Evolutionary conservation across 2,888 invertebrate genomes (phyloP).

Genomic region (Fabriciana adippe): DNA sequence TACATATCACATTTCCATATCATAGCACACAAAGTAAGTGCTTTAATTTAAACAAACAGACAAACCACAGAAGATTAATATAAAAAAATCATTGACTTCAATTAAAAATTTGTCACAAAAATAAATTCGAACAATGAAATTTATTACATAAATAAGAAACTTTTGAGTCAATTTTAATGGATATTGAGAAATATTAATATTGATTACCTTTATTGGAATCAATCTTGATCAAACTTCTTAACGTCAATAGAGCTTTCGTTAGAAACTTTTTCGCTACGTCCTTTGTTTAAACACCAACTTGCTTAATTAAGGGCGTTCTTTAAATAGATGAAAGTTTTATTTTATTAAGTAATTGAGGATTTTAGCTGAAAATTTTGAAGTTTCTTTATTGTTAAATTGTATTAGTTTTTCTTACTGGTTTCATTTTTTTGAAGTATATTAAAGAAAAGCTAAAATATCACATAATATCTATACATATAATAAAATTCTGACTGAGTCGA

Average conservation of each 20-base stretch:
- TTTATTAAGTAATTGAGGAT: constrained; percentile 41
- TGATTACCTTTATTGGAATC: constrained; percentile 42
- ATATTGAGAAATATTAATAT: constrained; percentile 34
- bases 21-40: too few species aligned
- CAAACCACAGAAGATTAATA: too few species aligned
- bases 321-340: constrained; percentile 44
- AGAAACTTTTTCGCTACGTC: constrained; percentile 46
- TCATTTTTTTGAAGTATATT: background rate
- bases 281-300: constrained; percentile 44
- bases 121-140: constrained; percentile 12
- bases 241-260: constrained; percentile 49
- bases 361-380: constrained; percentile 8
- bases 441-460: too few species aligned
- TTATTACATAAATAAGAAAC: constrained; percentile 10
- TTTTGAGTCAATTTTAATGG: constrained; percentile 31
- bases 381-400: constrained; percentile 1
- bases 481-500: too few species aligned
- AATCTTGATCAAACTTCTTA: constrained; percentile 42
- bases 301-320: constrained; percentile 44
- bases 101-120: background rate
- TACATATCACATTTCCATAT: too few species aligned
- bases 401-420: background rate
- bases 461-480: too few species aligned
- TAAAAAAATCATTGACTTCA: too few species aligned
- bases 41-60: too few species aligned